Evolutionary conservation across 2,797 vertebrate genomes (phyloP).

Genomic region (Sternotherus odoratus): DNA sequence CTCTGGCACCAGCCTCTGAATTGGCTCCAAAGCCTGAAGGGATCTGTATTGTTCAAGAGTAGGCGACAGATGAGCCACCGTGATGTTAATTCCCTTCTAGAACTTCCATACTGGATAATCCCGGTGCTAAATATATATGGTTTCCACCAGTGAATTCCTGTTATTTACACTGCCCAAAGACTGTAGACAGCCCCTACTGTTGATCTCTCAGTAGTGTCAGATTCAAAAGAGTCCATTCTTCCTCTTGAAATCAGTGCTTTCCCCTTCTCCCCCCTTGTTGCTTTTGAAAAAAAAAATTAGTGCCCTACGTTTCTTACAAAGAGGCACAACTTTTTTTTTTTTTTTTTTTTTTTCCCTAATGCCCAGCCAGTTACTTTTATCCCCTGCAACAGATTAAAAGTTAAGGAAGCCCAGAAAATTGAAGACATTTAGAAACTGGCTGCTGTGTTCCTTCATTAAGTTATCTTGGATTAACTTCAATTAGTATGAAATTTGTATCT

Average conservation of each 20-base stretch:
- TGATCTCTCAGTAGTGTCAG: not conserved
- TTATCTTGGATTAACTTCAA: not conserved
- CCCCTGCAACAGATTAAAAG: not conserved
- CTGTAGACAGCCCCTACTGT: not conserved
- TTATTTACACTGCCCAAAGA: not conserved
- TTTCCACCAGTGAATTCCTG: not conserved
- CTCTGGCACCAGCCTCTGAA: conserved; percentile 52
- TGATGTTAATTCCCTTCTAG: conserved; percentile 57
- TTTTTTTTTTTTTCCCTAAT: not conserved
- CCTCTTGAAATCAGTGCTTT: not conserved
- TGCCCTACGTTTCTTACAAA: not conserved
- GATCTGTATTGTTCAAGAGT: conserved; percentile 29
- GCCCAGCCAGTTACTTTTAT: not conserved
- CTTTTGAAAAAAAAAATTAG: not conserved
- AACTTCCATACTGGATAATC: not conserved
- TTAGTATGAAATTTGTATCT: not conserved
- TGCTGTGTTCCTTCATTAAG: not conserved
- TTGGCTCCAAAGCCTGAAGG: conserved; percentile 60
- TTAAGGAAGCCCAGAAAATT: conserved; percentile 29
- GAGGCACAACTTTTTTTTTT: no score
- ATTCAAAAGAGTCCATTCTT: not conserved
- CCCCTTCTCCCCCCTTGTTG: not conserved
- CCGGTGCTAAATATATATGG: conserved; percentile 18
- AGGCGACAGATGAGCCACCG: conserved; percentile 15
- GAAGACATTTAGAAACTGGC: conserved; percentile 14